Evolutionary conservation across 2,113 vertebrate species (phyloP).

Genomic region (Erythrocercus mccallii): DNA sequence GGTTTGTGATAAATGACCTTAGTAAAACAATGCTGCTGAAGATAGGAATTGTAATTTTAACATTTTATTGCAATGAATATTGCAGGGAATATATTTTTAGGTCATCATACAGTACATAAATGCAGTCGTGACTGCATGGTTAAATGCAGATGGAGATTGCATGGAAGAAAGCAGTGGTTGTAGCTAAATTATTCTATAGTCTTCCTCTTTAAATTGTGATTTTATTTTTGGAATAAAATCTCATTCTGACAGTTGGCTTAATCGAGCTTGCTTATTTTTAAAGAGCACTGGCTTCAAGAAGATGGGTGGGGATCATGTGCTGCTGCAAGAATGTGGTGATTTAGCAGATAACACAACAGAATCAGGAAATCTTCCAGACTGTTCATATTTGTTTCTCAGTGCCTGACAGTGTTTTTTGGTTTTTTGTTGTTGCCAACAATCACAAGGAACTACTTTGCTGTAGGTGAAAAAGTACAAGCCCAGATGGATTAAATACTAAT

Average conservation of each 20-base stretch:
- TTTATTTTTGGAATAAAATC: neutral
- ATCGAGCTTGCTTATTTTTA: neutral
- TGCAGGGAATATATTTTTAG: neutral
- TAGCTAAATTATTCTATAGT: neutral
- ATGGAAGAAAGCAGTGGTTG: neutral
- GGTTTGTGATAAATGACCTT: neutral
- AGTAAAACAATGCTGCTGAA: neutral
- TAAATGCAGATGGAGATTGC: neutral
- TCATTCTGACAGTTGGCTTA: neutral
- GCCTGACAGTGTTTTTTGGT: neutral
- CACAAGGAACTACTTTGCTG: neutral
- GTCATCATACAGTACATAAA: neutral
- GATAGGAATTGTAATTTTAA: neutral
- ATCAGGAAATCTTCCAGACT: constrained; percentile 32
- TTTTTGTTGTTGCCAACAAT: neutral
- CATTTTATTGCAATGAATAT: neutral
- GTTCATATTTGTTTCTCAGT: neutral
- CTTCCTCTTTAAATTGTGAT: neutral
- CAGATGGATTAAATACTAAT: neutral
- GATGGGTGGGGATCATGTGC: neutral
- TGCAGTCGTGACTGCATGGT: neutral
- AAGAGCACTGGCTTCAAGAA: neutral
- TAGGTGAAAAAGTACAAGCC: neutral
- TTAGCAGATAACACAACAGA: constrained; percentile 10
- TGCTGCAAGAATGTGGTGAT: constrained; percentile 1